Conservation (phyloP, 2,113 vertebrate genomes). For the Cisticola juncidis region DNA sequence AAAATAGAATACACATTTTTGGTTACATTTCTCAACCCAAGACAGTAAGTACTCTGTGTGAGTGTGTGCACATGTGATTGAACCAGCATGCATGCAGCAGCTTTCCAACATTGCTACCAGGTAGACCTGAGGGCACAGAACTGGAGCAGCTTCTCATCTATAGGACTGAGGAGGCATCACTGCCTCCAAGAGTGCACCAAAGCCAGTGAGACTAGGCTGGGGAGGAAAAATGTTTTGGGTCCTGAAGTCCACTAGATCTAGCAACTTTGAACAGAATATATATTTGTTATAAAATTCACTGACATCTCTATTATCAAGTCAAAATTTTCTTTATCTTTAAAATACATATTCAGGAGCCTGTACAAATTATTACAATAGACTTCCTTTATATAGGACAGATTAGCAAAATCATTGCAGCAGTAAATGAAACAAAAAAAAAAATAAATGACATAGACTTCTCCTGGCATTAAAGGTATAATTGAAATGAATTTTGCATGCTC, state of each 20-base stretch:
- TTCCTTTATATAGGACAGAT: background rate
- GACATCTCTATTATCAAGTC: background rate
- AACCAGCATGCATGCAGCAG: rapidly evolving
- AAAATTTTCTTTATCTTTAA: background rate
- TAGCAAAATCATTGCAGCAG: background rate
- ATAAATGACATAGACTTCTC: background rate
- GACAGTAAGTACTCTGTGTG: background rate
- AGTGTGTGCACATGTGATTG: rapidly evolving
- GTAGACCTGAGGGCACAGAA: background rate
- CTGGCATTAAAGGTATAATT: background rate
- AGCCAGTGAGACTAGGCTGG: background rate
- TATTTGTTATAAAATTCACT: background rate
- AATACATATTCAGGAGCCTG: background rate
- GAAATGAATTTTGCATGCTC: background rate
- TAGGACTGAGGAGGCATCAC: background rate
- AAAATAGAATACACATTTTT: no score
- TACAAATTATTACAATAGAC: background rate
- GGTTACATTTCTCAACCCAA: no score
- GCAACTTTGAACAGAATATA: background rate
- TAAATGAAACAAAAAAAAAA: background rate
- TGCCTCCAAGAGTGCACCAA: background rate
- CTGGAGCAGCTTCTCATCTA: background rate
- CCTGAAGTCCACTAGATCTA: background rate
- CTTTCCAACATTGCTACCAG: rapidly evolving
- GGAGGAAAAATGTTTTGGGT: background rate